phyloP scores from a whole-genome alignment of 2,888 invertebrate genomes.

The Blomia tropicalis region DNA sequence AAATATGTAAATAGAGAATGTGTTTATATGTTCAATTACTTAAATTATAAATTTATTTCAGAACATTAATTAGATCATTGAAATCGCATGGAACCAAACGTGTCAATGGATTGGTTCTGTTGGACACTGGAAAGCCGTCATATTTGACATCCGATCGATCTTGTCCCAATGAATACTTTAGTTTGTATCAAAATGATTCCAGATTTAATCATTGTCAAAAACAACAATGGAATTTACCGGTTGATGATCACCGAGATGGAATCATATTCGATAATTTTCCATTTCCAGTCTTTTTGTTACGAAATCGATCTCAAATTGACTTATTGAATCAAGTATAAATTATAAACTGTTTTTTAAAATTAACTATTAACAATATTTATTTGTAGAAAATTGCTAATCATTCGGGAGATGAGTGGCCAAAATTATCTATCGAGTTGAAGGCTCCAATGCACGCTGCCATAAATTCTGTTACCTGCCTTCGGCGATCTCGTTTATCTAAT shows the following conservation, averaged over 20 bases:
- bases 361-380: background rate
- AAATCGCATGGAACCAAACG: background rate
- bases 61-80: background rate
- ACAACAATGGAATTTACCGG: conserved; percentile 37
- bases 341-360: background rate
- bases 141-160: conserved; percentile 18
- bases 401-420: conserved; percentile 41
- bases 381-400: background rate
- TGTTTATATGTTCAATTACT: background rate
- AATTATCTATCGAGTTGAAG: conserved; percentile 72
- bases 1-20: background rate
- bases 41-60: background rate
- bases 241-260: conserved; percentile 44
- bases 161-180: conserved; percentile 17
- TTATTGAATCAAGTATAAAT: conserved; percentile 29
- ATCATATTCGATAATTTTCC: conserved; percentile 60
- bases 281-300: conserved; percentile 70
- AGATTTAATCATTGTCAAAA: conserved; percentile 9
- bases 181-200: conserved; percentile 10
- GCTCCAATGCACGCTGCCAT: conserved; percentile 80
- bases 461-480: conserved; percentile 63
- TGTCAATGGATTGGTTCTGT: conserved; percentile 7
- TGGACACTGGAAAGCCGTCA: background rate
- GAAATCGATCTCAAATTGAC: conserved; percentile 39
- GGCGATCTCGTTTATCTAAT: conserved; percentile 39